Conservation (phyloP, 92 coral and sea anemone genomes). For the Hydrozoanthus gracilis region DNA sequence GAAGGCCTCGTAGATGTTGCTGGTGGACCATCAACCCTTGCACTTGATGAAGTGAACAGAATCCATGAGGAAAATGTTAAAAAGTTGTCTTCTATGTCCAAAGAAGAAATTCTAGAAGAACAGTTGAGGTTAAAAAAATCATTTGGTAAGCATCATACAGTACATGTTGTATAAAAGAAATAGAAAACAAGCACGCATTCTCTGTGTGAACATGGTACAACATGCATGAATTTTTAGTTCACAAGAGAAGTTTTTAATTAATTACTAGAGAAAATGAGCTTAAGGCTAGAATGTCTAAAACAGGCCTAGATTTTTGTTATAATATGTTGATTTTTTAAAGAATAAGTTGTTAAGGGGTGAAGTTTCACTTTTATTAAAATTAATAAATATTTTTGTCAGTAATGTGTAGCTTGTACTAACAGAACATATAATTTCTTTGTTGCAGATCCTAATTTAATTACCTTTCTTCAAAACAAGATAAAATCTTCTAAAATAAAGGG, state of each 20-base stretch:
- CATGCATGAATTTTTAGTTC: too few species aligned
- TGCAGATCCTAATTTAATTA: constrained; percentile 76
- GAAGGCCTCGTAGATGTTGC: constrained; percentile 61
- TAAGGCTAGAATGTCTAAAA: too few species aligned
- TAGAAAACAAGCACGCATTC: too few species aligned
- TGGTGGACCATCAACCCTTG: constrained; percentile 11
- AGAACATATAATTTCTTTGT: background rate
- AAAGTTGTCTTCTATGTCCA: constrained; percentile 75
- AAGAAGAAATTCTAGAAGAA: constrained; percentile 84
- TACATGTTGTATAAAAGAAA: too few species aligned
- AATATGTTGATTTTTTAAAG: too few species aligned
- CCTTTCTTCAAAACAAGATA: constrained; percentile 67
- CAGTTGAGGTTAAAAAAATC: constrained; percentile 73
- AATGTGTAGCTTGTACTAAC: too few species aligned
- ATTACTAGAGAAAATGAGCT: too few species aligned
- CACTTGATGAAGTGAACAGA: constrained; percentile 64
- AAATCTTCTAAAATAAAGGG: background rate
- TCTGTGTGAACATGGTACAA: too few species aligned
- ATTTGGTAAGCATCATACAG: constrained; percentile 59
- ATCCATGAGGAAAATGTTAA: constrained; percentile 86
- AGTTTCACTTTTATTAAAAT: background rate
- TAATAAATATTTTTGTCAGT: too few species aligned
- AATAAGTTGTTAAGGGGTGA: too few species aligned
- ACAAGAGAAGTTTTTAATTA: too few species aligned
- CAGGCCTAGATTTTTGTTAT: too few species aligned